Conservation (phyloP, 2,797 vertebrate species). For the Phataginus tetradactyla region DNA sequence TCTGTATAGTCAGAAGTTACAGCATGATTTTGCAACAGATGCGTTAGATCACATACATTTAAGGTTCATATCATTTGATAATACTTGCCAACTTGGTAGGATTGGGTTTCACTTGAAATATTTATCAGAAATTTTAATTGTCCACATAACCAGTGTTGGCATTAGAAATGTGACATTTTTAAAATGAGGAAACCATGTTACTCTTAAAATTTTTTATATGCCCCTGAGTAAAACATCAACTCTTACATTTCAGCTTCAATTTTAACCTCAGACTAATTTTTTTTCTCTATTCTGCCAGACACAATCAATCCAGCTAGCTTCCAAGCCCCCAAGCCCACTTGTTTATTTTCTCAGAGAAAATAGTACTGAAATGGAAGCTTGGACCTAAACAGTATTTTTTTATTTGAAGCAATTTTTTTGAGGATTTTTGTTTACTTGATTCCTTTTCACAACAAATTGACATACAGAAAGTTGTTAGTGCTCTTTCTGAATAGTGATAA, state of each 20-base stretch:
- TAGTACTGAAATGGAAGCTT: neutral
- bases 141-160: neutral
- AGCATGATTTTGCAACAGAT: constrained; percentile 10
- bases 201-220: neutral
- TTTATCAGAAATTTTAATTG: neutral
- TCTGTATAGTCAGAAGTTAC: neutral
- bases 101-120: constrained; percentile 10
- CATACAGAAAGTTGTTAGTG: neutral
- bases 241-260: constrained; percentile 32
- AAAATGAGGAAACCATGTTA: neutral
- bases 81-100: neutral
- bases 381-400: neutral
- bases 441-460: neutral
- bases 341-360: neutral
- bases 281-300: neutral
- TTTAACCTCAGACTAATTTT: neutral
- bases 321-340: neutral
- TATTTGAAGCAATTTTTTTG: neutral
- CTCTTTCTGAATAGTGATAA: constrained; percentile 11
- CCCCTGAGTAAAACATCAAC: constrained; percentile 30
- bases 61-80: constrained; percentile 37
- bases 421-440: neutral
- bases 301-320: neutral
- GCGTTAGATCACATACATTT: neutral
- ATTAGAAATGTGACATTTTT: constrained; percentile 6